Base-by-base conservation (phyloP, 2,888 invertebrate species). In the Brachyptera putata region DNA sequence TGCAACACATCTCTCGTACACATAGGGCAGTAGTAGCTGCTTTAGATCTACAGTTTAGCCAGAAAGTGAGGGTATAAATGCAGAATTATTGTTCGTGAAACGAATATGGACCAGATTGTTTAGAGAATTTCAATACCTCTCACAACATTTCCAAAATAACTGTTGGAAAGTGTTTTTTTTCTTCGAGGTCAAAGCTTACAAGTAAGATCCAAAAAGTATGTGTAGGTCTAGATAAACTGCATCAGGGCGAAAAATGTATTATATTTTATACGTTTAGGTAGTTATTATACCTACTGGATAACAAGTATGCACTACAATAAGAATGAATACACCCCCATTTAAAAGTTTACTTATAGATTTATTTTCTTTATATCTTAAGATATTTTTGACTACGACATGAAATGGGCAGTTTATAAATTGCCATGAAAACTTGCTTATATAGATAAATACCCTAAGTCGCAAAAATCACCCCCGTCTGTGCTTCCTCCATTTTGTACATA, bases 401-500 rank as follows among this genome's bases (percentile, higher is more conserved):
- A 53, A 36, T 53, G 53, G 53, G 53, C 18, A 30, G 53, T 36
- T 53, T 53, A 50, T 30, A 53, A 34, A 22, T 11, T 34, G 36
- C 53, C 22, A 36, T 53, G 43, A 18, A 50, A 53, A 34, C 22
- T 34, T 53, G 46, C 46, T 24, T 46, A 46, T 24, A 46, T 46
- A 21, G 18, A 46, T 46, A 46, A 18, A 41, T 46, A 46, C 22
- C 46, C 22, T 46, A 46, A 46, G n/a, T 46, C 18, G 24, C 46
- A 16, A 53, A 53, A 36, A 18, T 34, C 53, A 34, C 22, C n/a
- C 48, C 55, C 53, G 37, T 58, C 61, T 61, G 61, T 61, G 61
- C 61, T 61, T 58, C 46, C 58, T 56, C 39, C 50, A 58, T 61
- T 61, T 61, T 61, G 61, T 61, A 61, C 61, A 61, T 46, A 57